phyloP scores from a whole-genome alignment of 2,797 vertebrate genomes.

The Galaxias olidus region DNA sequence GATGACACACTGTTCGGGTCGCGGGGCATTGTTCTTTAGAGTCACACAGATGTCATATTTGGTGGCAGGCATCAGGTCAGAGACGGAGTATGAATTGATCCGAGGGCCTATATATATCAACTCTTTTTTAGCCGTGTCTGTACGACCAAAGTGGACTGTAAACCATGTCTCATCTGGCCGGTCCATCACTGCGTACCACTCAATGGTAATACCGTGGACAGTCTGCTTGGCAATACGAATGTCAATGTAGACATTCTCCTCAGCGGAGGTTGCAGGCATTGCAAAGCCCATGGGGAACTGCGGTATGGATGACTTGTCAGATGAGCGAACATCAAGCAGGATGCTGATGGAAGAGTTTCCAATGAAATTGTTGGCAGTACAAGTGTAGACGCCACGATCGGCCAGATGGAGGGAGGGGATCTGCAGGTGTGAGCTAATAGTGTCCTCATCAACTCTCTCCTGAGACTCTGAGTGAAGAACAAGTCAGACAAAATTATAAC shows the following conservation, averaged over 20 bases:
- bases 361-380: constrained; percentile 82
- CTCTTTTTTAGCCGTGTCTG: constrained; percentile 78
- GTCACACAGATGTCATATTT: constrained; percentile 89
- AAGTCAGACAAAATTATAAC: constrained; percentile 77
- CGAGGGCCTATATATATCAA: constrained; percentile 86
- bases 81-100: constrained; percentile 83
- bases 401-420: constrained; percentile 75
- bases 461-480: constrained; percentile 69
- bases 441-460: constrained; percentile 75
- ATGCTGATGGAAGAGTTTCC: constrained; percentile 77
- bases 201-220: constrained; percentile 82
- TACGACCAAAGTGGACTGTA: constrained; percentile 83
- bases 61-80: constrained; percentile 80
- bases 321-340: constrained; percentile 60
- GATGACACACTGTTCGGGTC: constrained; percentile 81
- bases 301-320: constrained; percentile 51
- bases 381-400: constrained; percentile 84
- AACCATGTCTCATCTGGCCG: constrained; percentile 83
- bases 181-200: constrained; percentile 77
- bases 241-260: constrained; percentile 73
- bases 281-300: constrained; percentile 45
- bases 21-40: constrained; percentile 74
- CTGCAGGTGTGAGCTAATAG: constrained; percentile 75
- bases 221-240: constrained; percentile 87
- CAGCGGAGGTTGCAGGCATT: constrained; percentile 51